Evolutionary conservation across 2,113 vertebrate species (phyloP), one percentile per base, ranked within the genome.

Genomic region (Cranoglanis bouderius): DNA sequence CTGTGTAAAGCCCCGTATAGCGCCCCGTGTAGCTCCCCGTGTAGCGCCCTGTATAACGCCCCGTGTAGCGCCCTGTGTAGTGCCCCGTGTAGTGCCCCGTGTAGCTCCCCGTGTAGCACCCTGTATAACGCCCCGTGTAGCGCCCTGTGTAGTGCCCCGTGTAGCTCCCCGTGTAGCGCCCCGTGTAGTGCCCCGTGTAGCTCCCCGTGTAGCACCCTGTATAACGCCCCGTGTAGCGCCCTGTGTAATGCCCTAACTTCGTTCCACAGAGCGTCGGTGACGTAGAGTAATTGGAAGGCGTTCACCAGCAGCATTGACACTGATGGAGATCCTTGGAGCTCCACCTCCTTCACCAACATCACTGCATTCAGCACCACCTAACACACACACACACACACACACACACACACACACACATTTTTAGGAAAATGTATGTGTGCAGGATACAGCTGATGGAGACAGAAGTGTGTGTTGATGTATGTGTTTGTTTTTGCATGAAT

Each of bases 301-400:
- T 97, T 98, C 67, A 98, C 96, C 88, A 98, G 94, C 40, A 97
- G 93, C 96, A 98, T 97, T 88, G 97, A 95, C 24, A 97, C 92
- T 0, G 97, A 98, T 1, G 97, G 96, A n/a, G 94, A 94, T 0
- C 95, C 96, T 51, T 93, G 94, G 6, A 97, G 93, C 89, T 98
- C 96, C 7, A 94, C 95, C 90, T 98, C 97, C 91, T 95, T 96
- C 93, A 97, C 91, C 92, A 98, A 90, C 96, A 98, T 96, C 40
- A 95, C 96, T 19, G 97, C 89, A 94, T 98, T 98, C 67, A 98
- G 92, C 63, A 98, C 91, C 89, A 96, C 95, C 97, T 98, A 26
- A 87, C 5, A 82, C n/a, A 82, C 80, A 43, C 83, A n/a, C n/a
- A n/a, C n/a, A n/a, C n/a, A n/a, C n/a, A 89, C 59, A 87, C 57